Percentiles rank a stretch among this genome's conserved stretches.
These are phyloP conservation scores for Dinoponera quadriceps DNA, from an alignment of 1,140 invertebrate genomes.

Conservation along the genomic window DNA sequence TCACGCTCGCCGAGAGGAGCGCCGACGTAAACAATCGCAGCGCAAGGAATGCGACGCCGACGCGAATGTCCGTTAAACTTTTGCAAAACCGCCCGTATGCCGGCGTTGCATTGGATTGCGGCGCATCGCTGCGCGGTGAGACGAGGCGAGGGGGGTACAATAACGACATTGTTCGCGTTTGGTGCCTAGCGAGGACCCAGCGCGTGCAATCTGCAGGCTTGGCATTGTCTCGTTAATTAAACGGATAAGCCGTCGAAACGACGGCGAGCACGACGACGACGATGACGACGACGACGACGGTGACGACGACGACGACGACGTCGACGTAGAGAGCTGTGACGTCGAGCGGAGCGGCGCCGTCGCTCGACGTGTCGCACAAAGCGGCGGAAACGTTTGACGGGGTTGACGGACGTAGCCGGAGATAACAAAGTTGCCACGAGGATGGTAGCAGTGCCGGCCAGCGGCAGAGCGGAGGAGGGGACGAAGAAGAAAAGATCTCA, in stretches of 20 bases:
- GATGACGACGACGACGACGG: not conserved
- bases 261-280: not conserved
- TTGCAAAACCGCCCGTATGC: conserved; percentile 11
- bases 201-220: conserved; percentile 73
- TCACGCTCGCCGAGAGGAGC: no score
- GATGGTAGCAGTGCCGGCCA: conserved; percentile 13
- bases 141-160: conserved; percentile 67
- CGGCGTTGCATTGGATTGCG: not conserved
- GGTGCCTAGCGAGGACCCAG: conserved; percentile 63
- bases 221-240: conserved; percentile 84
- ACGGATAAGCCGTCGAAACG: conserved; percentile 81
- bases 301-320: conserved; percentile 6
- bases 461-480: not conserved
- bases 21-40: conserved; percentile 27
- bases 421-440: conserved; percentile 75
- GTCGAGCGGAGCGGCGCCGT: conserved; percentile 32
- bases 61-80: conserved; percentile 38
- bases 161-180: conserved; percentile 78
- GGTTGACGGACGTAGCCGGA: conserved; percentile 76
- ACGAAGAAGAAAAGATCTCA: conserved; percentile 19
- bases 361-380: conserved; percentile 68
- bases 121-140: not conserved
- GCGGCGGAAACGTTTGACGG: conserved; percentile 79
- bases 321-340: conserved; percentile 27
- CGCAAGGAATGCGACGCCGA: conserved; percentile 21